Base-by-base conservation (phyloP, 2,113 vertebrate genomes). In the Eubucco bourcierii region DNA sequence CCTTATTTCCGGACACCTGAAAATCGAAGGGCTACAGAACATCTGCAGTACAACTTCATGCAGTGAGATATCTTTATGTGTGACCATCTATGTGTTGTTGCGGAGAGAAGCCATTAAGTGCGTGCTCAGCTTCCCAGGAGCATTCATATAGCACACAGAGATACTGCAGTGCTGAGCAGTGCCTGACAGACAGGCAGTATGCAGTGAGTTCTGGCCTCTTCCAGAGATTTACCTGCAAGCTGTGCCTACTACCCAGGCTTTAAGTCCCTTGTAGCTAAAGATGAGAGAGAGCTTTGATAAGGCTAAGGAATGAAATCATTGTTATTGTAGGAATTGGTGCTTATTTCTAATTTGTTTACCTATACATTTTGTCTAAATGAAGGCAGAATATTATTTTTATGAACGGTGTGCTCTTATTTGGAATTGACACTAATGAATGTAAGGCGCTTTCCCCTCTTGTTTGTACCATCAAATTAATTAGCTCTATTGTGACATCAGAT, bases 391-490 rank as follows among this genome's bases (percentile, higher is more conserved):
- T 91, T 84, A 85, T 80, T 93, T 94, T 90, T 96, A 88, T 81
- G 82, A 95, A 88, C 21, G 0, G 61, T 93, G 76, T 73, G 29
- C 66, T 90, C 80, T 96, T 64, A 79, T 95, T 73, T 94, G 85
- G 77, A 95, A 91, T 90, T 95, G 95, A 95, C 95, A 90, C 77
- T 96, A 96, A 96, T 95, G 87, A 95, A 96, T 95, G 93, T 90
- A 95, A 91, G 93, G 80, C 87, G 73, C 73, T 95, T 91, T 95
- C 66, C 83, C 46, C n/a, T 96, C 81, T 88, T 97, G 70, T 94
- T 96, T 93, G 59, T 60, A 87, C 83, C 93, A 94, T 97, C 95
- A 95, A 97, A 88, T 95, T 90, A 97, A 96, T 97, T 96, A 94
- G 94, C 95, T 95, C 83, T 88, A 91, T 92, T 96, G 93, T 90